Percentiles rank a stretch among this genome's conserved stretches.
Conservation (phyloP, 2,888 invertebrate species). For the Oscheius sp. region DNA sequence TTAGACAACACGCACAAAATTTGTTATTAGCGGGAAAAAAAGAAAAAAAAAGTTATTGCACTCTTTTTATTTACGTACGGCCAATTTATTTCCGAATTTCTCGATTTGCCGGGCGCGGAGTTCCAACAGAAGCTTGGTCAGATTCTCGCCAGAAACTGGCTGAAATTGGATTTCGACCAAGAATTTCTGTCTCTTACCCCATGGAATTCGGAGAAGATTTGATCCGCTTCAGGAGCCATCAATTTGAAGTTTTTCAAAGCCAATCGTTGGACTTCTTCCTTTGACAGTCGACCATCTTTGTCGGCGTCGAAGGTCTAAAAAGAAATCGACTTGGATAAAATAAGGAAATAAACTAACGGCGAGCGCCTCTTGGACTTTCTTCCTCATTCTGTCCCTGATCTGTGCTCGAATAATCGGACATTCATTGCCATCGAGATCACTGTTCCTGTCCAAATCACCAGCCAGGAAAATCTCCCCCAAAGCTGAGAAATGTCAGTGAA, state of each 20-base stretch:
- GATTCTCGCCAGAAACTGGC: neutral
- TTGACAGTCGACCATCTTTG: slow-evolving; percentile 1
- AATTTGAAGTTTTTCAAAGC: slow-evolving; percentile 15
- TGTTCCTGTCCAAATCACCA: slow-evolving; percentile 35
- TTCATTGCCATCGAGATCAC: slow-evolving; percentile 37
- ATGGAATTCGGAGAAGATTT: neutral
- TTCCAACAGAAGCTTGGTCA: slow-evolving; percentile 20
- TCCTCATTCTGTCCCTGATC: slow-evolving; percentile 33
- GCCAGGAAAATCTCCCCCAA: slow-evolving; percentile 32
- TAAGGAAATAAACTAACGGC: neutral
- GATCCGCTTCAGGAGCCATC: neutral
- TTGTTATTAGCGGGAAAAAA: too few species aligned
- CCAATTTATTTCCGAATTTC: neutral
- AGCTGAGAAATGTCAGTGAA: slow-evolving; percentile 6
- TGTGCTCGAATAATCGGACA: slow-evolving; percentile 25
- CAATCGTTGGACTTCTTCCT: slow-evolving; percentile 23
- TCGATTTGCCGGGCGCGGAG: slow-evolving; percentile 20
- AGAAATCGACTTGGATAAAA: too few species aligned
- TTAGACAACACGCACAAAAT: neutral
- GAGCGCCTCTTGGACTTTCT: slow-evolving; percentile 21
- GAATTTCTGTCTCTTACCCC: neutral
- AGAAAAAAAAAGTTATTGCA: neutral
- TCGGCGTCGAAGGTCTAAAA: slow-evolving; percentile 23
- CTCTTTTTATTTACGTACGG: slow-evolving; percentile 4
- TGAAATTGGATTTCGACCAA: neutral